phyloP scores from a whole-genome alignment of 2,797 vertebrate genomes.

The Fratercula arctica region DNA sequence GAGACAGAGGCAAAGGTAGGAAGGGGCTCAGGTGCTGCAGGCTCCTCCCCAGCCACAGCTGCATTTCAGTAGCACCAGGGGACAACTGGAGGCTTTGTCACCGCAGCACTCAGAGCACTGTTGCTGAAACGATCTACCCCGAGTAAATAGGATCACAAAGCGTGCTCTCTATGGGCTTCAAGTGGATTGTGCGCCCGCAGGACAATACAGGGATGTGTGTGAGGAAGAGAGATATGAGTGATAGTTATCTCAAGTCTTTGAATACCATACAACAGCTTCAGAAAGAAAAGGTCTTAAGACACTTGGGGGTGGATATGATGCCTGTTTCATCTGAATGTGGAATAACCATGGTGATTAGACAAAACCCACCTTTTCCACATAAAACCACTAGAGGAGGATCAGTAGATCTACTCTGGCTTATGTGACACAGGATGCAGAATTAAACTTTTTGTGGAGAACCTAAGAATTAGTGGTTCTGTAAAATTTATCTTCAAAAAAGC shows the following conservation, averaged over 20 bases:
- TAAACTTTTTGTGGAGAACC: background rate
- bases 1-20: background rate
- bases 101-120: background rate
- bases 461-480: background rate
- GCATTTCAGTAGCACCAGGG: background rate
- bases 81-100: background rate
- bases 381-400: background rate
- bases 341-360: background rate
- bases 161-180: background rate
- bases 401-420: background rate
- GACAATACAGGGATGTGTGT: conserved; percentile 60
- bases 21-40: background rate
- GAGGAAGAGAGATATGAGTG: conserved; percentile 15
- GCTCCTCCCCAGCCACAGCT: background rate
- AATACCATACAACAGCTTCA: background rate
- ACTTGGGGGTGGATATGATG: background rate
- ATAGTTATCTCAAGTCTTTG: background rate
- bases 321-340: background rate
- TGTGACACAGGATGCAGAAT: background rate
- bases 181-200: background rate
- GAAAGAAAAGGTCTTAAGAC: background rate
- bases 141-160: background rate
- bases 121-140: background rate
- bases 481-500: background rate
- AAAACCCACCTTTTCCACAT: background rate